Evolutionary conservation across 2,888 invertebrate species (phyloP).

Genomic region (Sicus ferrugineus): DNA sequence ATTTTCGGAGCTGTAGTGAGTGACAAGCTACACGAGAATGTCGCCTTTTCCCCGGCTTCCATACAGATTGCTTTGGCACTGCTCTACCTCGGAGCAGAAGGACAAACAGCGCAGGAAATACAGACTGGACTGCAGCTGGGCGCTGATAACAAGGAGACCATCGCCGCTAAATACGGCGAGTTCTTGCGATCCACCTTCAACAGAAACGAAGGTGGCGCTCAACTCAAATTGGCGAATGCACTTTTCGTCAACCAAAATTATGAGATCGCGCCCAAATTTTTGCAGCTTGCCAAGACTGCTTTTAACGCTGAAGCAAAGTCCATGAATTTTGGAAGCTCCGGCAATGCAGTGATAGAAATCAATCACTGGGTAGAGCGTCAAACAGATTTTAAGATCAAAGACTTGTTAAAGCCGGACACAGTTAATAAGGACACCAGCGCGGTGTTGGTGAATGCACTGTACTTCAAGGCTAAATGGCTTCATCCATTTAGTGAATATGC

Average conservation of each 20-base stretch:
- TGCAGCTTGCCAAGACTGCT: constrained; percentile 68
- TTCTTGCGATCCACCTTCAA: constrained; percentile 47
- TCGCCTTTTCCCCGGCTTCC: constrained; percentile 65
- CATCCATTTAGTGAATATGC: constrained; percentile 69
- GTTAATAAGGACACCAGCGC: constrained; percentile 70
- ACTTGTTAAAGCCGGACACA: constrained; percentile 72
- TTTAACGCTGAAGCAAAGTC: constrained; percentile 73
- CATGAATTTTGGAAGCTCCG: constrained; percentile 69
- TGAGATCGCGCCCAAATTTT: constrained; percentile 67
- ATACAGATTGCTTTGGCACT: constrained; percentile 76
- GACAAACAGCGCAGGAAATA: constrained; percentile 53
- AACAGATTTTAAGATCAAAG: constrained; percentile 83
- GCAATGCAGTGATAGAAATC: constrained; percentile 68
- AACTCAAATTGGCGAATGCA: constrained; percentile 73
- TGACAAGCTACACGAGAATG: constrained; percentile 48
- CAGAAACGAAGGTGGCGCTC: constrained; percentile 32
- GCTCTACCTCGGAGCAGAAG: constrained; percentile 74
- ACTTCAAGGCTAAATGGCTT: constrained; percentile 84
- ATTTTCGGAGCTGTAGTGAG: constrained; percentile 48
- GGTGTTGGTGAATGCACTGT: constrained; percentile 84
- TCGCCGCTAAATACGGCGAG: constrained; percentile 50
- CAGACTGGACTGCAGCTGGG: constrained; percentile 44
- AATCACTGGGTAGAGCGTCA: constrained; percentile 83
- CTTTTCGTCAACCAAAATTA: constrained; percentile 71
- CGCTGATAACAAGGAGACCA: constrained; percentile 42